These are phyloP conservation scores for Lasiommata megera DNA, from an alignment of 2,888 invertebrate species.

Conservation along the genomic window DNA sequence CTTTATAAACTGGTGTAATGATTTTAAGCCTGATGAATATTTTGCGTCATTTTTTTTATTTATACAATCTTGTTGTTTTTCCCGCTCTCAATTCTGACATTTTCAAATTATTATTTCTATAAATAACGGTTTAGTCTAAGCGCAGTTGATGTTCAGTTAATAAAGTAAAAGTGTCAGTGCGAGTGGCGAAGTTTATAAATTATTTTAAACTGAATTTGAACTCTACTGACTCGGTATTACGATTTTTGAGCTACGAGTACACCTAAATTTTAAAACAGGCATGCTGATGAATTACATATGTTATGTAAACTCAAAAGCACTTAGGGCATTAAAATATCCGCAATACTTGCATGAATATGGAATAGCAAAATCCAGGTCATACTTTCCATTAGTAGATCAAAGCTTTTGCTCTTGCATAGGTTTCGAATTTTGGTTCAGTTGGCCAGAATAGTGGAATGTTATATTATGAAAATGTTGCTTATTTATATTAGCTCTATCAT, in stretches of 20 bases:
- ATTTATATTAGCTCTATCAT: not conserved
- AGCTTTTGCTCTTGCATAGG: slow-evolving; percentile 12
- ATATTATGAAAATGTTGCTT: slow-evolving; percentile 1
- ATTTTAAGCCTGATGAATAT: too few relatives aligned
- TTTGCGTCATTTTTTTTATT: too few relatives aligned
- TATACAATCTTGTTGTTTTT: too few relatives aligned
- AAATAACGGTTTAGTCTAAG: too few relatives aligned
- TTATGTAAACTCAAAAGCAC: slow-evolving; percentile 11
- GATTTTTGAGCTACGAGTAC: not conserved
- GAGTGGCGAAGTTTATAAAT: too few relatives aligned
- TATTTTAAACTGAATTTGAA: too few relatives aligned
- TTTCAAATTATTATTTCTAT: too few relatives aligned
- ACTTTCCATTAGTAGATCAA: slow-evolving; percentile 18
- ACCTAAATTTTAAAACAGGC: not conserved
- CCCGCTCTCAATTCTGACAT: too few relatives aligned
- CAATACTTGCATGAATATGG: slow-evolving; percentile 13
- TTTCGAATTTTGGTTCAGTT: slow-evolving; percentile 1
- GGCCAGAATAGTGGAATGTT: not conserved
- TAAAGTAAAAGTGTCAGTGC: too few relatives aligned
- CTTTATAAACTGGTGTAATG: too few relatives aligned
- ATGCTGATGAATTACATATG: not conserved
- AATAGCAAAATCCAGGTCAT: slow-evolving; percentile 17
- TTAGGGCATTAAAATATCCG: slow-evolving; percentile 15
- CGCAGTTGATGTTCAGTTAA: too few relatives aligned
- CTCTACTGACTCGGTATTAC: too few relatives aligned